phyloP scores from a whole-genome alignment of 2,113 vertebrate genomes.

The Pollimyrus isidori region DNA sequence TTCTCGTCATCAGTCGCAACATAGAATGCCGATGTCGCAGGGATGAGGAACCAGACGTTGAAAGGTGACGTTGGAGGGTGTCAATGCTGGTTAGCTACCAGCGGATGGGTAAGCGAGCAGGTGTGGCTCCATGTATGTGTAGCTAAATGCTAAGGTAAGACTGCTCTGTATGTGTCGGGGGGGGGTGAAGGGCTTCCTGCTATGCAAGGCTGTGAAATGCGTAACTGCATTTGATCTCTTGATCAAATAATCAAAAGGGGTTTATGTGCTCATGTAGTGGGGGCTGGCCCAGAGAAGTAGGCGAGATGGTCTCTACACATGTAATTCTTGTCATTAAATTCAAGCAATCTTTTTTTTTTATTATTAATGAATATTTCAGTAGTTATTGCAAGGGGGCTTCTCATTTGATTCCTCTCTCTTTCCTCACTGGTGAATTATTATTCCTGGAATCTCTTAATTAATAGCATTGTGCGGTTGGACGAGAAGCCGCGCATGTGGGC shows the following conservation, averaged over 20 bases:
- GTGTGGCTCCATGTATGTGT: background rate
- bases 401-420: slow-evolving; percentile 53
- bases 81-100: background rate
- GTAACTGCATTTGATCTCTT: slow-evolving; percentile 40
- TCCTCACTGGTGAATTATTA: slow-evolving; percentile 58
- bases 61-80: background rate
- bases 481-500: slow-evolving; percentile 64
- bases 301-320: slow-evolving; percentile 61
- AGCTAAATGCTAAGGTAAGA: background rate
- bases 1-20: background rate
- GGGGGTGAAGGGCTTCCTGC: background rate
- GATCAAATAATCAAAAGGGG: slow-evolving; percentile 49
- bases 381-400: slow-evolving; percentile 55
- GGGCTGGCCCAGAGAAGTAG: slow-evolving; percentile 50
- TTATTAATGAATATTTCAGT: slow-evolving; percentile 68
- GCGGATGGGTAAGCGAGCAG: background rate
- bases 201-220: background rate
- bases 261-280: slow-evolving; percentile 39
- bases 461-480: slow-evolving; percentile 70
- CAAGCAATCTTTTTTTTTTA: slow-evolving; percentile 49
- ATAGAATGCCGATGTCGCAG: too few relatives aligned
- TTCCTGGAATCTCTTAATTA: slow-evolving; percentile 71
- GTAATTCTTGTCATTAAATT: slow-evolving; percentile 67
- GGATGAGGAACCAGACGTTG: background rate
- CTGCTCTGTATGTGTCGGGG: background rate